phyloP scores from a whole-genome alignment of 1,140 invertebrate species.

The Caligus rogercresseyi region DNA sequence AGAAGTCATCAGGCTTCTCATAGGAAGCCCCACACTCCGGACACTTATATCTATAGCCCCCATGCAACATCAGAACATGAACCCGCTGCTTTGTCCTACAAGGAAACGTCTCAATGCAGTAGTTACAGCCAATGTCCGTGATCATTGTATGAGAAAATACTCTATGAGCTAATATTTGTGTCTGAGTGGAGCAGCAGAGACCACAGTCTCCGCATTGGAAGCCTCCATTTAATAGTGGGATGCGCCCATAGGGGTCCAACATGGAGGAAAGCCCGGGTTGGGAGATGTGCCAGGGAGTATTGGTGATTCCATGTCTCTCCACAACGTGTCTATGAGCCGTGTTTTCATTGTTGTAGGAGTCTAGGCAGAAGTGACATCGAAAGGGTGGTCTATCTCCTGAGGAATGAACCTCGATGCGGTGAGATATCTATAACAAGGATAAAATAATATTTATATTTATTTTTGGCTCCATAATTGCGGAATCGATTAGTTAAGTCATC shows the following conservation, averaged over 20 bases:
- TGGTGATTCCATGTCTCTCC: not conserved
- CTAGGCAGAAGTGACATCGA: not conserved
- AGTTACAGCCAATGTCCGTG: not conserved
- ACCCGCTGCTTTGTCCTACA: not conserved
- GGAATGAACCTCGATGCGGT: not conserved
- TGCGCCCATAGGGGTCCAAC: not conserved
- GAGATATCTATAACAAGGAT: not conserved
- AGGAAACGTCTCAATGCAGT: not conserved
- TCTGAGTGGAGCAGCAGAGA: not conserved
- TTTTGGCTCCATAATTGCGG: no score
- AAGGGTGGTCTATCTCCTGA: not conserved
- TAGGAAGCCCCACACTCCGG: not conserved
- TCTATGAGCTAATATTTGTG: not conserved
- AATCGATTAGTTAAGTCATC: no score
- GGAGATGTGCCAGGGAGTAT: not conserved
- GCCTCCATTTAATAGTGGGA: not conserved
- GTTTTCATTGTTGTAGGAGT: not conserved
- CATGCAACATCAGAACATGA: conserved; percentile 9
- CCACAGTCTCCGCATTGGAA: not conserved
- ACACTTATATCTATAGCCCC: conserved; percentile 3
- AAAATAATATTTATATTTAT: no score
- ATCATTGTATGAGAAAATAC: not conserved
- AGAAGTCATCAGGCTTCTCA: not conserved
- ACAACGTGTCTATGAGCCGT: not conserved
- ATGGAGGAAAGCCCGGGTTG: not conserved